Evolutionary conservation across 2,888 invertebrate genomes (phyloP), one percentile per base, ranked within the genome.

Genomic region (Bombyx huttoni): DNA sequence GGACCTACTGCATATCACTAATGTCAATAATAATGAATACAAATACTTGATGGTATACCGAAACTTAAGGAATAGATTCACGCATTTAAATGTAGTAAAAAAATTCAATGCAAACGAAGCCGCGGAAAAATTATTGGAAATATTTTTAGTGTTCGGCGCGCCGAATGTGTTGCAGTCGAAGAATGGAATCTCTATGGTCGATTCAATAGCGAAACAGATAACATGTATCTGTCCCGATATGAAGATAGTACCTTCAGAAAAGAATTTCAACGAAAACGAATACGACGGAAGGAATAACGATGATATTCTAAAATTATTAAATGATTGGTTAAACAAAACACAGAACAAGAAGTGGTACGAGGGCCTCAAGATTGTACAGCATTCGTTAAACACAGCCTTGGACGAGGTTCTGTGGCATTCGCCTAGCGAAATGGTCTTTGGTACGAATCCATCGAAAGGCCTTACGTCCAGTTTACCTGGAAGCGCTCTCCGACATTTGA

Each of bases 101-200:
- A 62, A 65, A 14, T 62, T 70, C 10, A 69, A 60, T 47, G 63
- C 73, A 0, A 64, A 69, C 1, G 76, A 75, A 49, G 67, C 67
- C 3, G 71, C 70, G 8, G 70, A 79, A 13, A 63, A 57, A 10
- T 55, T 78, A 40, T 55, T 79, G 49, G 76, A 72, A 24, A 75
- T 79, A 56, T 80, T 77, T 56, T 61, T 78, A 10, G 60, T 69
- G 1, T 79, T 78, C 49, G 80, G 80, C 13, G 72, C 77, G 3
- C 78, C 79, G 13, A 79, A 79, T 57, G 69, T 80, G 58, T 64
- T 80, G 46, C 78, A 76, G 56, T 77, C 75, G 0, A 76, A 76
- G 55, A 79, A 80, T 40, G 78, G 78, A 5, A 54, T 68, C 10
- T 55, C 62, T 0, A 60, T 78, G 7, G 57, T 66, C n/a, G 72